A percentile compares a stretch with the other conserved stretches of the same genome.
phyloP scores from a whole-genome alignment of 2,113 vertebrate genomes.

The Hyperopisus bebe region DNA sequence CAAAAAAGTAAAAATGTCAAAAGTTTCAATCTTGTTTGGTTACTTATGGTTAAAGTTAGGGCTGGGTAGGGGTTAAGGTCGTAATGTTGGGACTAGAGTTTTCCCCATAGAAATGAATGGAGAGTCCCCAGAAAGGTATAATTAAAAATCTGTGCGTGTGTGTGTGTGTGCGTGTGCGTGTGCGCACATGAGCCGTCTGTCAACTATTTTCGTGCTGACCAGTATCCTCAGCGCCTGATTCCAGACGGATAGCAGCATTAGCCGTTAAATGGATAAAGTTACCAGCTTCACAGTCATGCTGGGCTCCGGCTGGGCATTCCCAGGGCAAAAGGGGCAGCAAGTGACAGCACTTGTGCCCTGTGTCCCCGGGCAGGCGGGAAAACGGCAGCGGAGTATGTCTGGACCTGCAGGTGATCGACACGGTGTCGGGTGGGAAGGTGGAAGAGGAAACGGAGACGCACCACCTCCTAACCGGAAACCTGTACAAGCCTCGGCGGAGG shows the following conservation, averaged over 20 bases:
- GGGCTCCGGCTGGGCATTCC: neutral
- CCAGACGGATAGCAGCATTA: neutral
- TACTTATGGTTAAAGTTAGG: neutral
- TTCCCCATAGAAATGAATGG: neutral
- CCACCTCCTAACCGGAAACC: slow-evolving; percentile 82
- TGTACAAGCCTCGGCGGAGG: slow-evolving; percentile 86
- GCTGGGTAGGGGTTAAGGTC: neutral
- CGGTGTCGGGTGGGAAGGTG: slow-evolving; percentile 77
- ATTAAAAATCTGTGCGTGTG: neutral
- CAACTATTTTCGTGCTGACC: neutral
- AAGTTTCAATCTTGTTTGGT: neutral
- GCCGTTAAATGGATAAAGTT: neutral
- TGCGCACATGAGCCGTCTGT: neutral
- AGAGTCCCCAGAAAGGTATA: neutral
- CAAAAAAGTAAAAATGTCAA: neutral
- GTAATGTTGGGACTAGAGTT: neutral
- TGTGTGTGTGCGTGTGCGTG: neutral
- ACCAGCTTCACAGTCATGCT: neutral
- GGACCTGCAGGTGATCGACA: slow-evolving; percentile 93
- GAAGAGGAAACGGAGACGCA: slow-evolving; percentile 85
- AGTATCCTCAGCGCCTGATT: neutral
- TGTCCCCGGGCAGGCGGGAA: slow-evolving; percentile 66
- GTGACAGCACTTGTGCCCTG: neutral
- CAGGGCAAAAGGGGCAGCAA: neutral
- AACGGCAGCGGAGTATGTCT: slow-evolving; percentile 87